Percentiles rank a stretch among this genome's conserved stretches.
These are phyloP conservation scores for Setophaga petechia DNA, from an alignment of 2,113 vertebrate species.

Conservation along the genomic window DNA sequence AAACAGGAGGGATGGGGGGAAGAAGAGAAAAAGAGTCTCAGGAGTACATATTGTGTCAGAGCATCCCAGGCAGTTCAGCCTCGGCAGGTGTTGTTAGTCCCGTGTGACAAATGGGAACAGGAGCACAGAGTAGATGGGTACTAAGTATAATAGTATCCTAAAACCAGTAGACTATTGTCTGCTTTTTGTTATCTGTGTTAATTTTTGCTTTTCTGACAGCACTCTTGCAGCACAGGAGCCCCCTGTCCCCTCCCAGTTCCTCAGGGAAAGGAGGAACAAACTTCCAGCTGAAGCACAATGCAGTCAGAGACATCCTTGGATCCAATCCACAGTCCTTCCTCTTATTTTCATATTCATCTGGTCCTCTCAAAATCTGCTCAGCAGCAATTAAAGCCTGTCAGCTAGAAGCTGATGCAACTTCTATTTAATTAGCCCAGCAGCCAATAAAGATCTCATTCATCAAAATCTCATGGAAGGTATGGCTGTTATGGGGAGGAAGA, in stretches of 20 bases:
- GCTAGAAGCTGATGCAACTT: slow-evolving; percentile 62
- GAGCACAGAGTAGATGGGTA: background rate
- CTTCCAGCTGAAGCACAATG: background rate
- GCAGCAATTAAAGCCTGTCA: slow-evolving; percentile 65
- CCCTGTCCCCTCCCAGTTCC: background rate
- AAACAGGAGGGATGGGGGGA: fast-evolving
- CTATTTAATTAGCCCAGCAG: slow-evolving; percentile 66
- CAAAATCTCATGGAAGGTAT: slow-evolving; percentile 38
- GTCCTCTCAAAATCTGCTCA: slow-evolving; percentile 46
- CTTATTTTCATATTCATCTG: slow-evolving; percentile 57
- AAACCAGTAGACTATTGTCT: background rate
- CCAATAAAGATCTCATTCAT: slow-evolving; percentile 64
- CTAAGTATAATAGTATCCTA: background rate
- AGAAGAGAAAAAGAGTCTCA: background rate
- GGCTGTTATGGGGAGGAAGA: background rate
- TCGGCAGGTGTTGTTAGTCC: background rate
- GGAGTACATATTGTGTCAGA: background rate
- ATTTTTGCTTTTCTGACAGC: background rate
- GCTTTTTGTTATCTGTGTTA: background rate
- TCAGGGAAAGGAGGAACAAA: background rate
- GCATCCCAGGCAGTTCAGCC: background rate
- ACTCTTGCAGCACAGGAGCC: background rate
- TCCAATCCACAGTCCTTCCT: background rate
- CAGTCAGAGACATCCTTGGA: background rate
- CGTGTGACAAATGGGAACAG: background rate